Base-by-base conservation (phyloP, 2,113 vertebrate genomes). In the Trachemys scripta region DNA sequence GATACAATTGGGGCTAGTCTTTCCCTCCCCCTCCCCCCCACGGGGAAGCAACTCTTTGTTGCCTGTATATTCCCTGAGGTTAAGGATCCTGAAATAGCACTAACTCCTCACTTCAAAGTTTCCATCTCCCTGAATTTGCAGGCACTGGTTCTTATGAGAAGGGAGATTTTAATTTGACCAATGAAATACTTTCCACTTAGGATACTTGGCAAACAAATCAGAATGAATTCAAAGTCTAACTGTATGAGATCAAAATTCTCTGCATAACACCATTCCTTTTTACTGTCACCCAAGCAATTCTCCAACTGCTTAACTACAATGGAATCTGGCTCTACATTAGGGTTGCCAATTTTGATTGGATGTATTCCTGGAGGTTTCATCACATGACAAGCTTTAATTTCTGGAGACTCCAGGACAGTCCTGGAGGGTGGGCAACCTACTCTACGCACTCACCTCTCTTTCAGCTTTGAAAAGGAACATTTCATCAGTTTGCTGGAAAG, bases 381-480 rank as follows among this genome's bases (percentile, higher is more conserved):
- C 53, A 54, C 53, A 54, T 54, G 20, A 54, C 53, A 53, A 53
- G 8, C 53, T 54, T 54, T 54, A 54, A 22, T 54, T 54, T 3
- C 53, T 54, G 53, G 53, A 54, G 53, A 54, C 53, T 54, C 20
- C 53, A 54, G 20, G 53, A 22, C 53, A 54, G 8, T 54, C 53
- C 53, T 54, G 53, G 53, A 54, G 53, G 53, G 3, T 54, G 22
- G 53, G 20, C 53, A 54, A 54, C 53, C 20, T 8, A 54, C 20
- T 22, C 53, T 85, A 86, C 72, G 35, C 75, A 96, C 97, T 96
- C 97, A 99, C 99, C 99, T 99, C 99, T 97, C 99, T 98, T 93
- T 96, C 98, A 94, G 99, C 99, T 98, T 99, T 99, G 82, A 83
- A 89, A 95, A 98, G 98, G 97, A 99, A 99, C 98, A 99, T 99